A percentile compares a stretch with the other conserved stretches of the same genome.
phyloP scores from a whole-genome alignment of 2,797 vertebrate species.

The Gymnothorax javanicus region DNA sequence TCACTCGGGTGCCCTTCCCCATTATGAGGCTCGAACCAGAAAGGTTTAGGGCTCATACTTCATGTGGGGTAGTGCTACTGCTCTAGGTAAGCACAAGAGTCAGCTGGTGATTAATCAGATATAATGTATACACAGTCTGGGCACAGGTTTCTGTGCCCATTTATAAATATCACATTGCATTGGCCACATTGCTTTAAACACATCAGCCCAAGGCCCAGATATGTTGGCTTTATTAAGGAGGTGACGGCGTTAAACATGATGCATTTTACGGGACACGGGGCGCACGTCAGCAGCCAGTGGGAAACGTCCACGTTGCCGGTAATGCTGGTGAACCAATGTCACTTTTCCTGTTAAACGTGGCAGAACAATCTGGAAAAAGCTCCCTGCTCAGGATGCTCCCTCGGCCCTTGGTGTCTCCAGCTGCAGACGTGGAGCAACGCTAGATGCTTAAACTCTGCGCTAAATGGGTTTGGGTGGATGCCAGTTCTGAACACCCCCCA shows the following conservation, averaged over 20 bases:
- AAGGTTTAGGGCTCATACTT: neutral
- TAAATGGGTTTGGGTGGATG: neutral
- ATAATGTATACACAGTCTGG: neutral
- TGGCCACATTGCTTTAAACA: neutral
- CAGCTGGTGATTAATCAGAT: neutral
- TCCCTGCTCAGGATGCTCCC: neutral
- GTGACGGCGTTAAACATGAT: neutral
- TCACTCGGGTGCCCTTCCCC: neutral
- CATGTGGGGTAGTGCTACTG: neutral
- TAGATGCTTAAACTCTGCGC: neutral
- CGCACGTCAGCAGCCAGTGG: neutral
- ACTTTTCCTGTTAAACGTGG: neutral
- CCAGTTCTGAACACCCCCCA: neutral
- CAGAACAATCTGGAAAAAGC: neutral
- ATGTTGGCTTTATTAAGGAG: neutral
- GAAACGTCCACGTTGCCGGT: neutral
- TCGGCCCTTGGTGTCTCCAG: neutral
- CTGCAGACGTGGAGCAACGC: neutral
- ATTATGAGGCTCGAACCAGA: neutral
- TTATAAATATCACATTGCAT: neutral
- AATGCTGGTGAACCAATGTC: neutral
- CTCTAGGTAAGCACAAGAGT: neutral
- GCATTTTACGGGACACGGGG: neutral
- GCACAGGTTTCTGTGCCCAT: neutral
- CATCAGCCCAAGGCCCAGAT: neutral